These are phyloP conservation scores for Luscinia luscinia DNA, from an alignment of 2,797 vertebrate species.

Conservation along the genomic window DNA sequence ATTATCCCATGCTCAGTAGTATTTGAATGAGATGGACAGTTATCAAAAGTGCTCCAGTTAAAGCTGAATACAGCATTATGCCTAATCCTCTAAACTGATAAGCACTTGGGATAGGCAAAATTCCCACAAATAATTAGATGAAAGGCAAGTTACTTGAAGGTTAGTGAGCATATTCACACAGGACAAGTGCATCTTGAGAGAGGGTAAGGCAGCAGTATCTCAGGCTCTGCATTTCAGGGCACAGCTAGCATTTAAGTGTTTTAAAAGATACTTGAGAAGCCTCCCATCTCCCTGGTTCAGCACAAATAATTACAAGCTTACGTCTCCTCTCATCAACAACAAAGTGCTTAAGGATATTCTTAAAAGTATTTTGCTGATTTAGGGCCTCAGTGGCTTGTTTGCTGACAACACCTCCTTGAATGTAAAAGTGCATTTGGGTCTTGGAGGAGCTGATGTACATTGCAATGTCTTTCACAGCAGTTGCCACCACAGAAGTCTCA, in stretches of 20 bases:
- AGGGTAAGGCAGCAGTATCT: neutral
- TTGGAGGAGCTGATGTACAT: neutral
- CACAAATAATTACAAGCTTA: constrained; percentile 27
- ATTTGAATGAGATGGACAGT: neutral
- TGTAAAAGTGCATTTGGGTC: neutral
- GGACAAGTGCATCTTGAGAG: neutral
- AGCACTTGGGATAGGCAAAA: neutral
- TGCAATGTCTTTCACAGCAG: neutral
- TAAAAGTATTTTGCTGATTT: neutral
- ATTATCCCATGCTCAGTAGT: neutral
- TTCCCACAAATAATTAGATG: neutral
- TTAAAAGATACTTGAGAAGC: neutral
- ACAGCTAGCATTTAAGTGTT: neutral
- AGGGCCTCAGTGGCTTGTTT: neutral
- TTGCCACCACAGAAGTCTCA: neutral
- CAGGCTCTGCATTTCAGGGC: neutral
- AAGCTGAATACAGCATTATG: neutral
- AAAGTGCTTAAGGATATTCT: neutral
- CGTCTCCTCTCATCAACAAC: neutral
- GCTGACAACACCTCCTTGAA: neutral
- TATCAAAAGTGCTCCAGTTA: neutral
- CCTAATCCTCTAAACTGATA: neutral
- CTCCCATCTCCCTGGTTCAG: neutral
- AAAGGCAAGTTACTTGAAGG: neutral
- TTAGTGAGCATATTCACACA: neutral